Conservation (phyloP, 2,888 invertebrate genomes). For the Epirrhoe alternata region DNA sequence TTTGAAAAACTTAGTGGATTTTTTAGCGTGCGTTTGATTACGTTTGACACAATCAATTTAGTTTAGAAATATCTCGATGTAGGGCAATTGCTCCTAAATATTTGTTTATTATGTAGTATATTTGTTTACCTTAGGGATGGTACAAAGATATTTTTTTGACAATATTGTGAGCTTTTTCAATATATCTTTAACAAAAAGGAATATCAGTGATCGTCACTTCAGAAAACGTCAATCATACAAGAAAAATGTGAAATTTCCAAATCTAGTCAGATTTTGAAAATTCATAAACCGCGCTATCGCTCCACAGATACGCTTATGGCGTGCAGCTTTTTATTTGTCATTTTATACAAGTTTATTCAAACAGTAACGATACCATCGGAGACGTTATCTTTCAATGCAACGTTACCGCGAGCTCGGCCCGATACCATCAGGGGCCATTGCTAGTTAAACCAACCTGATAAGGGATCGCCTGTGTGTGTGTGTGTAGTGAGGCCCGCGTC, state of each 20-base stretch:
- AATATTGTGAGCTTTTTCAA: too few species aligned
- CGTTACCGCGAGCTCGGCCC: conserved; percentile 81
- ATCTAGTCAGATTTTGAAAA: conserved; percentile 34
- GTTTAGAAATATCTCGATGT: too few species aligned
- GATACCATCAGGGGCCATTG: conserved; percentile 84
- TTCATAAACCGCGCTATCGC: conserved; percentile 65
- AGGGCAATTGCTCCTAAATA: too few species aligned
- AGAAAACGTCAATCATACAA: background rate
- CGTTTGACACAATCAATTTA: too few species aligned
- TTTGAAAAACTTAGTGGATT: too few species aligned
- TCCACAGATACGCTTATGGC: conserved; percentile 72
- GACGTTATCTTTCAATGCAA: conserved; percentile 85
- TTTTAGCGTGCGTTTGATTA: too few species aligned
- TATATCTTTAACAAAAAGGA: too few species aligned
- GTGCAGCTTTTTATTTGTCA: conserved; percentile 83
- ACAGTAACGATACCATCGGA: conserved; percentile 80
- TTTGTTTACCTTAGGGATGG: too few species aligned
- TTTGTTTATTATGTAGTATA: too few species aligned
- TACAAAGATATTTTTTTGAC: too few species aligned
- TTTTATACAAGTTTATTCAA: conserved; percentile 86
- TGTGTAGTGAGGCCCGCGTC: conserved; percentile 57
- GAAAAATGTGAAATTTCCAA: background rate
- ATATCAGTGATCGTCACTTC: background rate
- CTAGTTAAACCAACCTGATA: conserved; percentile 84
- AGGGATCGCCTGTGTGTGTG: conserved; percentile 72